These are phyloP conservation scores for Meiosimyza decipiens DNA, from an alignment of 2,888 invertebrate species.

Conservation along the genomic window DNA sequence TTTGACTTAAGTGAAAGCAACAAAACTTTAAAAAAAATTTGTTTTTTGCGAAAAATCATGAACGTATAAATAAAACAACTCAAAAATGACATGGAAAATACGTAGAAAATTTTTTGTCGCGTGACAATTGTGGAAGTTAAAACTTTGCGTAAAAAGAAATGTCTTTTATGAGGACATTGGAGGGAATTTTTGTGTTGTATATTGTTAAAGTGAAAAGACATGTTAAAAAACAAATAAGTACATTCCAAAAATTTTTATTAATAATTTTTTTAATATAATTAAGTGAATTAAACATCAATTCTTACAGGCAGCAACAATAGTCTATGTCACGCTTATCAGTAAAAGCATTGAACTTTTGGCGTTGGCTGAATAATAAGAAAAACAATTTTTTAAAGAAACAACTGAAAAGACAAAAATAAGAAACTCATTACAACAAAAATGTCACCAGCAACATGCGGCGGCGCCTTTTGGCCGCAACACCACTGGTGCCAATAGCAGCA, in stretches of 20 bases:
- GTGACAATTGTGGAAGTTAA: slow-evolving; percentile 41
- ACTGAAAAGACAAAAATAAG: slow-evolving; percentile 1
- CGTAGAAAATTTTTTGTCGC: slow-evolving; percentile 53
- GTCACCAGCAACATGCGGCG: slow-evolving; percentile 43
- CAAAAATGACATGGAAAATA: slow-evolving; percentile 60
- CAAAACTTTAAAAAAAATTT: slow-evolving; percentile 4
- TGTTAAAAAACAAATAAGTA: neutral
- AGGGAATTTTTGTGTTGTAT: too few species aligned
- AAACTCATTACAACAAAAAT: slow-evolving; percentile 43
- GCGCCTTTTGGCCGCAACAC: slow-evolving; percentile 8
- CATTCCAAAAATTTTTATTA: slow-evolving; percentile 19
- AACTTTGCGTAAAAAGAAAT: too few species aligned
- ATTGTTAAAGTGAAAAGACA: neutral
- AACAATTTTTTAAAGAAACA: slow-evolving; percentile 18
- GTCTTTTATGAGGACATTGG: too few species aligned
- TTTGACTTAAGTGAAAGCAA: slow-evolving; percentile 3
- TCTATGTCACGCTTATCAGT: slow-evolving; percentile 42
- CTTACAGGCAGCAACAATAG: neutral
- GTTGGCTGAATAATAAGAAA: slow-evolving; percentile 11
- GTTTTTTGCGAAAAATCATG: neutral
- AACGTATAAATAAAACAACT: slow-evolving; percentile 6
- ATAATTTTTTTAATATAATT: slow-evolving; percentile 9
- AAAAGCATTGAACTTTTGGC: slow-evolving; percentile 48
- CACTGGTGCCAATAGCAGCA: slow-evolving; percentile 31
- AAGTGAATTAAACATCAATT: neutral